phyloP scores from a whole-genome alignment of 2,113 vertebrate species.

The Antechinus flavipes region DNA sequence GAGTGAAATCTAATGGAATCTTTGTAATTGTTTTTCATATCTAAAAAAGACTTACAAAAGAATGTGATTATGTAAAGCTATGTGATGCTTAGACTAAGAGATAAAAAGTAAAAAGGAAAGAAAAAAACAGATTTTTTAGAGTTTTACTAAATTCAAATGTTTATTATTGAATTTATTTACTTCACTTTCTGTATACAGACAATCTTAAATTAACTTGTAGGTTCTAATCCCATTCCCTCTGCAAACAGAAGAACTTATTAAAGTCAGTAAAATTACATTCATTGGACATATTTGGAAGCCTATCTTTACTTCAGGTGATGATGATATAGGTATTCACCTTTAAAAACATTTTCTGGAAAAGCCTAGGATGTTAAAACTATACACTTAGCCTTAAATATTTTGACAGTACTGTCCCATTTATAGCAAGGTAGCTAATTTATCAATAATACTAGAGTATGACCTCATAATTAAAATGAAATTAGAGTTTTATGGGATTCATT shows the following conservation, averaged over 20 bases:
- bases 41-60: constrained; percentile 11
- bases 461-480: not conserved
- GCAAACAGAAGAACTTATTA: constrained; percentile 21
- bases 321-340: not conserved
- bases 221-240: not conserved
- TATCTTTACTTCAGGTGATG: constrained; percentile 40
- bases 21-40: not conserved
- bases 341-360: not conserved
- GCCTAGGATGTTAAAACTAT: not conserved
- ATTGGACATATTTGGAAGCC: not conserved
- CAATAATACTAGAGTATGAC: not conserved
- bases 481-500: not conserved
- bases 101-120: constrained; percentile 23
- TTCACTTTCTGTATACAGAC: not conserved
- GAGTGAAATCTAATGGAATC: constrained; percentile 11
- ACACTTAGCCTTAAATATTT: constrained; percentile 1
- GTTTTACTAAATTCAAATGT: constrained; percentile 17
- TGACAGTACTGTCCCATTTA: not conserved
- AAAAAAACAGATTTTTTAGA: not conserved
- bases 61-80: constrained; percentile 9
- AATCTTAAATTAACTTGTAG: constrained; percentile 47
- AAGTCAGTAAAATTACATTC: constrained; percentile 38
- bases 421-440: constrained; percentile 11
- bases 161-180: constrained; percentile 24
- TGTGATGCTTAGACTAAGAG: not conserved